These are phyloP conservation scores for Pitangus sulphuratus DNA, from an alignment of 2,797 vertebrate genomes.

Conservation along the genomic window DNA sequence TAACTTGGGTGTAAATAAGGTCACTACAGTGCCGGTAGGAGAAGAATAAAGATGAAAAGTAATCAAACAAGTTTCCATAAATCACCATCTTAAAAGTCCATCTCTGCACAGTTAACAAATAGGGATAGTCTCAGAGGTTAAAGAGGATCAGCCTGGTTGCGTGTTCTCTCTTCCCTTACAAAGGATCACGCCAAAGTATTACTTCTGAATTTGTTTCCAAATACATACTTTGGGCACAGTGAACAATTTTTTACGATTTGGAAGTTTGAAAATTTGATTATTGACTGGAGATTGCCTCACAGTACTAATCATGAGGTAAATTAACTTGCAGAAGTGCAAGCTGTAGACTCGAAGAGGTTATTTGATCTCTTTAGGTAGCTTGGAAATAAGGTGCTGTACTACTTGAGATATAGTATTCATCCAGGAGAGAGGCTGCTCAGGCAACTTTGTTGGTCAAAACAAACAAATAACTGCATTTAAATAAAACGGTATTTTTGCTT, in stretches of 20 bases:
- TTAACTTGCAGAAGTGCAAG: neutral
- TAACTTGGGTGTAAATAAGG: constrained; percentile 18
- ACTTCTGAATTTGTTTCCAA: neutral
- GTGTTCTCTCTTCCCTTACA: neutral
- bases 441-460: neutral
- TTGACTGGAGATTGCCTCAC: neutral
- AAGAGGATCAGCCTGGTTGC: neutral
- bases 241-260: neutral
- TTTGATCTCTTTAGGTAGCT: neutral
- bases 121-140: neutral
- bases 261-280: neutral
- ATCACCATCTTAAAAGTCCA: neutral
- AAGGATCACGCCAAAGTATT: rapidly evolving
- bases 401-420: neutral
- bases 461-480: neutral
- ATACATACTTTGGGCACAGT: neutral
- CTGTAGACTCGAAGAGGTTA: neutral
- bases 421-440: neutral
- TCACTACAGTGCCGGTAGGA: neutral
- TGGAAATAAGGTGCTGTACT: neutral
- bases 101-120: neutral
- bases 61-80: neutral
- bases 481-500: neutral
- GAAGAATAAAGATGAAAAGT: neutral
- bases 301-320: neutral